Evolutionary conservation across 2,113 vertebrate genomes (phyloP), one percentile per base, ranked within the genome.

Genomic region (Passer montanus): DNA sequence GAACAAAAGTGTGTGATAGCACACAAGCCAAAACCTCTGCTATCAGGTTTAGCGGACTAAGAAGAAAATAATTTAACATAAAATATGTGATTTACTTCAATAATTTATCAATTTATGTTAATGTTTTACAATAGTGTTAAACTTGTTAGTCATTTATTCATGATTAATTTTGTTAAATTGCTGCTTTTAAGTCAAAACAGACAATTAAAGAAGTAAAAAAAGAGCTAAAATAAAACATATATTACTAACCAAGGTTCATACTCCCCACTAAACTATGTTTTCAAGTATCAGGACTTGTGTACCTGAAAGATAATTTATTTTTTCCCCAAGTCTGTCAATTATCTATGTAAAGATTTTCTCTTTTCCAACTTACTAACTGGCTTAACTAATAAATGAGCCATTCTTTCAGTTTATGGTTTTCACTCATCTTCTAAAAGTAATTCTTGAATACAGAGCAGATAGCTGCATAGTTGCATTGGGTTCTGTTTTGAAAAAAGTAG

Each of bases 41-140:
- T 88, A 92, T 62, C 27, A 87, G 15, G 43, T 88, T 94, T 91
- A 90, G 33, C 24, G 86, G 62, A 89, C 63, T 87, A 88, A 92
- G 73, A 92, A 84, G 26, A 64, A 89, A 58, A 56, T 74, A 53
- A 70, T 75, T 70, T 64, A 59, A 63, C 26, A 60, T 26, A 58
- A 44, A 79, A 44, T 90, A 30, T 59, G 12, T 82, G 18, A 22
- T 55, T 86, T 77, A 22, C 41, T 82, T 91, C 64, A 60, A 23
- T 82, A 74, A 72, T 92, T 88, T 94, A 37, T 74, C 18, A 64
- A 60, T 75, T 77, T 93, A 55, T 75, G 26, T 82, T 80, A 90
- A 59, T 60, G 33, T 86, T 95, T 96, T 94, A 39, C 33, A 67
- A 44, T 70, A 67, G 13, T 67, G 76, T 94, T 88, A 46, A 76